phyloP scores from a whole-genome alignment of 2,888 invertebrate species.

The Nomada ferruginata region DNA sequence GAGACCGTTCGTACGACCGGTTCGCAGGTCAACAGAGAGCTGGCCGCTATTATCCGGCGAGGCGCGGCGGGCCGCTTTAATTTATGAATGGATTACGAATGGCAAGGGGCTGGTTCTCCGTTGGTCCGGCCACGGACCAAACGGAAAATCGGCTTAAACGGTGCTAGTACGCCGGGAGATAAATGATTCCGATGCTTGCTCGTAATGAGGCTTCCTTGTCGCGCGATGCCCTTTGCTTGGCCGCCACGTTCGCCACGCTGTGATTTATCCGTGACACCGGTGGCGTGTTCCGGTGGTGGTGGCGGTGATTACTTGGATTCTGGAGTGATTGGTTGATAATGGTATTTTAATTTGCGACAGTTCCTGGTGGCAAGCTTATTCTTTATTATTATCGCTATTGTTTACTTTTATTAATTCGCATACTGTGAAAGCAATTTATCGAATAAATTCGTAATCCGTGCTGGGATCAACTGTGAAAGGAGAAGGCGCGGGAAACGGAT shows the following conservation, averaged over 20 bases:
- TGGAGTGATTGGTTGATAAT: conserved; percentile 9
- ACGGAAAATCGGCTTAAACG: conserved; percentile 66
- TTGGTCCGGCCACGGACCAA: conserved; percentile 25
- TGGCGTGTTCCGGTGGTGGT: conserved; percentile 4
- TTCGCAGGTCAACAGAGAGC: conserved; percentile 63
- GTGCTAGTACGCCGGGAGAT: conserved; percentile 40
- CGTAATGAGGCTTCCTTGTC: conserved; percentile 54
- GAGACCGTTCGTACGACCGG: conserved; percentile 29
- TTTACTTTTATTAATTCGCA: no score
- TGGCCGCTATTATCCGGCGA: conserved; percentile 62
- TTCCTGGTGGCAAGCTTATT: no score
- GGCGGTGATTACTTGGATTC: not conserved
- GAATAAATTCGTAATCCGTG: no score
- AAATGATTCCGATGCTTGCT: conserved; percentile 24
- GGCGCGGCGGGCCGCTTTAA: conserved; percentile 45
- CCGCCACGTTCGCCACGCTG: conserved; percentile 17
- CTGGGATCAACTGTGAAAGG: not conserved
- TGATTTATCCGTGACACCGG: conserved; percentile 37
- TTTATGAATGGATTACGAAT: conserved; percentile 74
- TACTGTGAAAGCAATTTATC: no score
- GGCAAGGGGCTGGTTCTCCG: conserved; percentile 33
- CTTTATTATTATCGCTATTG: no score
- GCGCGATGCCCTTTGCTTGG: conserved; percentile 12
- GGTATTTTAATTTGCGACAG: not conserved
- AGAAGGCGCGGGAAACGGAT: conserved; percentile 56